phyloP scores from a whole-genome alignment of 2,888 invertebrate species.

The Meteorus cinctellus region DNA sequence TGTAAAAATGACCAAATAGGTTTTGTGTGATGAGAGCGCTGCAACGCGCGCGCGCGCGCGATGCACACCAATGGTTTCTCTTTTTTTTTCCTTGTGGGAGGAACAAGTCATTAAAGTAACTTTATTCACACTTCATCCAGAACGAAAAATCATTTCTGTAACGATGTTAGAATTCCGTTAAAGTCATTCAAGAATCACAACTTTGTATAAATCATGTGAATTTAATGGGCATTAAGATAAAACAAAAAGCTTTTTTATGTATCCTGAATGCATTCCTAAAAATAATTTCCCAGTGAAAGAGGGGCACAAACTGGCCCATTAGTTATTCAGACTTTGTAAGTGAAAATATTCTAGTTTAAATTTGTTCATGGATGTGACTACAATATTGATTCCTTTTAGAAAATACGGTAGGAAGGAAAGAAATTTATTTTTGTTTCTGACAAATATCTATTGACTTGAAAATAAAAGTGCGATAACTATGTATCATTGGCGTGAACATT shows the following conservation, averaged over 20 bases:
- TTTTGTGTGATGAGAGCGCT: neutral
- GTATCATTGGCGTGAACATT: conserved; percentile 60
- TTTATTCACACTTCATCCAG: conserved; percentile 56
- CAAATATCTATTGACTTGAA: neutral
- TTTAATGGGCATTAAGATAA: neutral
- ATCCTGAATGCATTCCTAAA: neutral
- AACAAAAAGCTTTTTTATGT: neutral
- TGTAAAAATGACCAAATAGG: conserved; percentile 40
- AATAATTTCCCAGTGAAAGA: neutral
- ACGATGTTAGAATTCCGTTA: conserved; percentile 55
- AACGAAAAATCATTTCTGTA: conserved; percentile 54
- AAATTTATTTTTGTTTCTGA: too few species aligned
- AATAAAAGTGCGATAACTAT: conserved; percentile 19
- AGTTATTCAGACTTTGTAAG: too few species aligned
- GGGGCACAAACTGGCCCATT: too few species aligned
- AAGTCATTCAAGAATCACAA: conserved; percentile 14
- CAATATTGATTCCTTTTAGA: neutral
- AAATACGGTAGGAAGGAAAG: too few species aligned
- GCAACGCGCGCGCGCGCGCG: neutral
- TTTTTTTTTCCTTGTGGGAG: conserved; percentile 27
- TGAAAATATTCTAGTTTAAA: neutral
- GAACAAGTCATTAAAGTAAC: conserved; percentile 46
- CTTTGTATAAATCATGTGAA: neutral
- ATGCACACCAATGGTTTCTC: neutral
- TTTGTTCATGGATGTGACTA: neutral